These are phyloP conservation scores for Heliothis virescens DNA, from an alignment of 1,140 invertebrate species.

Conservation along the genomic window DNA sequence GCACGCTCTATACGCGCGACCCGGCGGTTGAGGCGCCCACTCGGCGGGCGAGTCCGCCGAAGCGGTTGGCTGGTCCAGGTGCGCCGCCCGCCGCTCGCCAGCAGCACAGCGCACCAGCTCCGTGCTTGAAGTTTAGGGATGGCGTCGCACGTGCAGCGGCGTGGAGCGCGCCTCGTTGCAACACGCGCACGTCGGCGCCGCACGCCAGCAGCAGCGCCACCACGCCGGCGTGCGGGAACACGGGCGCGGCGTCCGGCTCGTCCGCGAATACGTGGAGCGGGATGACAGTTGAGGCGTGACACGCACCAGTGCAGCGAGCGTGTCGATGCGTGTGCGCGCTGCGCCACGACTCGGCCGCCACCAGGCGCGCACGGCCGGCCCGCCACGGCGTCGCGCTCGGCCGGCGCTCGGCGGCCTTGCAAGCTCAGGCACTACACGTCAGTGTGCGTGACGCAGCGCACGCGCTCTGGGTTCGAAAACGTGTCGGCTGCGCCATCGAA, in stretches of 20 bases:
- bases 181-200: conserved; percentile 92
- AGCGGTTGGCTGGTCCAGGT: conserved; percentile 93
- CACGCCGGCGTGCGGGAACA: conserved; percentile 91
- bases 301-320: conserved; percentile 93
- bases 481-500: conserved; percentile 93
- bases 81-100: conserved; percentile 90
- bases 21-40: conserved; percentile 88
- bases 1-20: conserved; percentile 87
- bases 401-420: conserved; percentile 38
- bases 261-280: conserved; percentile 93
- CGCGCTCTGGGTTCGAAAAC: conserved; percentile 93
- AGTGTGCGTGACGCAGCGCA: conserved; percentile 93
- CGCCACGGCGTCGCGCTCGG: conserved; percentile 34
- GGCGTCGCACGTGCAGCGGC: conserved; percentile 92
- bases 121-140: no score
- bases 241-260: conserved; percentile 87
- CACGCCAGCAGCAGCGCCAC: conserved; percentile 91
- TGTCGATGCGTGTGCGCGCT: conserved; percentile 91
- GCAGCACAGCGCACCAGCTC: no score
- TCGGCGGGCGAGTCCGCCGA: no score
- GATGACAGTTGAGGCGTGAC: conserved; percentile 92
- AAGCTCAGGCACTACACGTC: no score
- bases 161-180: conserved; percentile 92
- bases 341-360: conserved; percentile 87
- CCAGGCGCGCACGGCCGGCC: conserved; percentile 76